Evolutionary conservation across 1,140 invertebrate species (phyloP), one percentile per base, ranked within the genome.

Genomic region (Meloidogyne exigua): DNA sequence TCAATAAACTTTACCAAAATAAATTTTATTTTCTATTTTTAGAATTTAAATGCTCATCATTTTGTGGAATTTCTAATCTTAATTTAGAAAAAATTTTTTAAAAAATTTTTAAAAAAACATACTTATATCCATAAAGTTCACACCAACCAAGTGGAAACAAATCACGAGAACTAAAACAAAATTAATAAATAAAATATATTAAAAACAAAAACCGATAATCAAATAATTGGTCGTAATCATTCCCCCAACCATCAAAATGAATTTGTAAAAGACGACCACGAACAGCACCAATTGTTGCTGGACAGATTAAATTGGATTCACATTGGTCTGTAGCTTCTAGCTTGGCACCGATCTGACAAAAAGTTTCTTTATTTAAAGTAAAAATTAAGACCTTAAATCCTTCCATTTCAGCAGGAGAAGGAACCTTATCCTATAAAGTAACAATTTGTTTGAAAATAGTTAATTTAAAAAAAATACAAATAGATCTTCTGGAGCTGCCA

Each of bases 71-170:
- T 32, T 73, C 72, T 11, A 73, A 65, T 71, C 69, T 71, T 25
- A n/a, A 49, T 18, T 49, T 49, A 9, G 4, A n/a, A n/a, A n/a
- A n/a, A n/a, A 57, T n/a, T 57, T n/a, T n/a, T n/a, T n/a, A n/a
- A n/a, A n/a, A n/a, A n/a, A n/a, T n/a, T n/a, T n/a, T n/a, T n/a
- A n/a, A n/a, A n/a, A n/a, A 70, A 70, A 39, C 68, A 1, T n/a
- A 71, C 71, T 68, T 66, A 28, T 79, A 80, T 7, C 77, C 77
- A 62, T 79, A 75, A 71, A 79, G 76, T 42, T 79, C 76, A 65
- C 76, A 79, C 77, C 77, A 79, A 15, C 77, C 77, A 62, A 79
- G 23, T 9, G 77, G 77, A n/a, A 80, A 80, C 15, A 79, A 42
- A 62, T 79, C 77, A 65, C 69, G 78, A 42, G 77, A 79, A 25